These are phyloP conservation scores for Drosophila kanapiae DNA, from an alignment of 1,140 invertebrate genomes.

Conservation along the genomic window DNA sequence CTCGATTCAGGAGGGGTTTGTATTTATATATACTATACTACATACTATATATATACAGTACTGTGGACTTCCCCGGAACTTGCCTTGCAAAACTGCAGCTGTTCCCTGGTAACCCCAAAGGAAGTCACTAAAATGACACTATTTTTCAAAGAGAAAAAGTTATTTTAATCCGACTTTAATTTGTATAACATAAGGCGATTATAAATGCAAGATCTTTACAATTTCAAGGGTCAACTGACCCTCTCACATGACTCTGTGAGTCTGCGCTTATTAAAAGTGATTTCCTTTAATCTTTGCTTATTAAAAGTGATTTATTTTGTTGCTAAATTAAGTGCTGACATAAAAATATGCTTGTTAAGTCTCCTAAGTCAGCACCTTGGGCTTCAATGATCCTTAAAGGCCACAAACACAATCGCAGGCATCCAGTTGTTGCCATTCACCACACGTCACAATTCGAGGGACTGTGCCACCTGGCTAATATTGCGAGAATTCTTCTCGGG, in stretches of 20 bases:
- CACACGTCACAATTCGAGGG: constrained; percentile 3
- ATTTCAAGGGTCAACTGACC: no score
- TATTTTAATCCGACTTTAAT: neutral
- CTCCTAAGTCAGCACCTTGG: no score
- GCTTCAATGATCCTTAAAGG: neutral
- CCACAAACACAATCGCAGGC: neutral
- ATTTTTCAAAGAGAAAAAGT: neutral
- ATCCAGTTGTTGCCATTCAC: neutral
- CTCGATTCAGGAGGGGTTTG: neutral
- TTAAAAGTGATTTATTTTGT: no score
- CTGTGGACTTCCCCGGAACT: neutral
- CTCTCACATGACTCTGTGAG: no score
- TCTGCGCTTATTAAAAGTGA: no score
- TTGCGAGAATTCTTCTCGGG: constrained; percentile 10
- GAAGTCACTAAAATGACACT: constrained; percentile 2
- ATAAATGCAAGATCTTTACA: no score
- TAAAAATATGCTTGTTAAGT: no score
- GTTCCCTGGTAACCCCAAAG: no score
- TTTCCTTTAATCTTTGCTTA: no score
- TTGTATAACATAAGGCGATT: neutral
- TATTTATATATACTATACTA: neutral
- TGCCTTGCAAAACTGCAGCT: neutral
- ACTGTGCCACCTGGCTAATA: constrained; percentile 15
- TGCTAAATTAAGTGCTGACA: no score
- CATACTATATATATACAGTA: no score